Percentiles rank a stretch among this genome's conserved stretches.
phyloP scores from a whole-genome alignment of 92 coral and sea anemone genomes.

The Bergia sp. region DNA sequence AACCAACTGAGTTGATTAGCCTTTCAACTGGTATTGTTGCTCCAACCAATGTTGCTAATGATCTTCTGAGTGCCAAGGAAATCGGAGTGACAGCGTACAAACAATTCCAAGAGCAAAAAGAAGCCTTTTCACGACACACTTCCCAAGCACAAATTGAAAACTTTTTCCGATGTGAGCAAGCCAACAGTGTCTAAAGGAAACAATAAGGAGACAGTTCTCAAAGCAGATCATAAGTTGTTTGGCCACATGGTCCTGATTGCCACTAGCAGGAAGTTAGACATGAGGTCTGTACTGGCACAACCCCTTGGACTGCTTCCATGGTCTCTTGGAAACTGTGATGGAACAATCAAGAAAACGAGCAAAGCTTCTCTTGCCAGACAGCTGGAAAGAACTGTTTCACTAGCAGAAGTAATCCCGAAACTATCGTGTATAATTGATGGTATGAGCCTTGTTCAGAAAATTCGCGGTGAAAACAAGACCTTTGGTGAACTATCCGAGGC shows the following conservation, averaged over 20 bases:
- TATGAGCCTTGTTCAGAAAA: constrained; percentile 59
- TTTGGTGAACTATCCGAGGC: neutral
- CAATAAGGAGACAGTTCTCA: constrained; percentile 53
- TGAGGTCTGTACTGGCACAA: constrained; percentile 53
- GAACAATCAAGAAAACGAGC: neutral
- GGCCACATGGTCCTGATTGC: constrained; percentile 67
- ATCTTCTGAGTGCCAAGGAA: constrained; percentile 39
- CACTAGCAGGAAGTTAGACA: constrained; percentile 58
- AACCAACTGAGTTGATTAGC: constrained; percentile 40
- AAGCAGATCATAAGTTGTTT: constrained; percentile 67
- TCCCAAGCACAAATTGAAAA: constrained; percentile 30
- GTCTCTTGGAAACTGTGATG: constrained; percentile 27
- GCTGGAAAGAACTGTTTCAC: constrained; percentile 17
- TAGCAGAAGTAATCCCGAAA: neutral
- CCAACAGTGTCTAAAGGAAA: constrained; percentile 48
- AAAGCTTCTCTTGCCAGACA: constrained; percentile 47
- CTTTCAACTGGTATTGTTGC: constrained; percentile 56
- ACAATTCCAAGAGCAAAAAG: constrained; percentile 37
- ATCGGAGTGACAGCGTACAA: constrained; percentile 50
- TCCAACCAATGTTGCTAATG: constrained; percentile 46
- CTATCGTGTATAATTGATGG: constrained; percentile 53
- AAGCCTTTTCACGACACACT: constrained; percentile 62
- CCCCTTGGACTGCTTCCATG: constrained; percentile 18
- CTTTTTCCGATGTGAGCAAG: no score
- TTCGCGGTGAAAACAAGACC: neutral